These are phyloP conservation scores for Sipunculus nudus DNA, from an alignment of 2,888 invertebrate species.

Conservation along the genomic window DNA sequence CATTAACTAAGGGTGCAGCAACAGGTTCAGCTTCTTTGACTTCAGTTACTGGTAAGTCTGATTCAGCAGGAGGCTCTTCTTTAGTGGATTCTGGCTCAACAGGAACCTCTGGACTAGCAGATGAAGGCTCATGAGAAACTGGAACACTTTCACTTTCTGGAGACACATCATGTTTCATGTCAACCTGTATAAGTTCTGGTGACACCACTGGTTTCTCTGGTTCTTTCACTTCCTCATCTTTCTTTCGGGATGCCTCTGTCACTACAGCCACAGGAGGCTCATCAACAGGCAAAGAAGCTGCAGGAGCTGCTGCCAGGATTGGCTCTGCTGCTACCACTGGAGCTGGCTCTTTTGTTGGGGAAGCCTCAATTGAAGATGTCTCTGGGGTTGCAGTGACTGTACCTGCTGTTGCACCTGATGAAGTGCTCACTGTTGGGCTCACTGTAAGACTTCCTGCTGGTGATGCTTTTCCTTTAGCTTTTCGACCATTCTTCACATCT, in stretches of 20 bases:
- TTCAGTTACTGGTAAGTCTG: not conserved
- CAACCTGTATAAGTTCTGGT: too few relatives aligned
- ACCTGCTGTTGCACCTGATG: not conserved
- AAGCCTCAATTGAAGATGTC: constrained; percentile 29
- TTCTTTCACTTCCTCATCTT: not conserved
- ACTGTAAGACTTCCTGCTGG: too few relatives aligned
- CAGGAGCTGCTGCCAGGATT: constrained; percentile 33
- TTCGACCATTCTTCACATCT: too few relatives aligned
- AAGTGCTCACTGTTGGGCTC: not conserved
- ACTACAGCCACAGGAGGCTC: constrained; percentile 14
- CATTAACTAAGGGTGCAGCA: too few relatives aligned
- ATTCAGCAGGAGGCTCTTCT: not conserved
- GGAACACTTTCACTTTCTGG: constrained; percentile 1
- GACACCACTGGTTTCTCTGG: too few relatives aligned
- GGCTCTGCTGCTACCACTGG: constrained; percentile 35
- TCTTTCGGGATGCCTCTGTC: not conserved
- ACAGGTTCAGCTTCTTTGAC: not conserved
- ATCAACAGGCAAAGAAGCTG: constrained; percentile 32
- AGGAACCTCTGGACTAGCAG: constrained; percentile 18
- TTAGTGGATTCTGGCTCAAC: too few relatives aligned
- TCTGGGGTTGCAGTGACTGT: not conserved
- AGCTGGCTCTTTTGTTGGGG: constrained; percentile 30
- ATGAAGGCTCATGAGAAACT: constrained; percentile 8
- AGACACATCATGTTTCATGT: constrained; percentile 8
- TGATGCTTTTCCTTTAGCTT: too few relatives aligned